Evolutionary conservation across 2,888 invertebrate species (phyloP).

Genomic region (Anagyrus pseudococci): DNA sequence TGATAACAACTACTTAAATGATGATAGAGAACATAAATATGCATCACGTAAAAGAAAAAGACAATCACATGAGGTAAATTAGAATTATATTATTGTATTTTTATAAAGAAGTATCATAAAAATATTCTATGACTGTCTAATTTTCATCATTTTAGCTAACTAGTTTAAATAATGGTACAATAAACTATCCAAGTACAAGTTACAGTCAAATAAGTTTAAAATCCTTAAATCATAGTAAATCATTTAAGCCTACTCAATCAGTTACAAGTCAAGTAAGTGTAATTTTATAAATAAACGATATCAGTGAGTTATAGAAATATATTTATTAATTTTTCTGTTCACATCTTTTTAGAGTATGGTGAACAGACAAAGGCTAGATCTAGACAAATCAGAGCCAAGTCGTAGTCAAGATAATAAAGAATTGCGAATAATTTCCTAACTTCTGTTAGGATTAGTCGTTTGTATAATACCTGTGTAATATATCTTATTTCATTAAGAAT

Average conservation of each 20-base stretch:
- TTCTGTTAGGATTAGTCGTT: conserved; percentile 15
- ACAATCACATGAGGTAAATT: conserved; percentile 31
- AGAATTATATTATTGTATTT: neutral
- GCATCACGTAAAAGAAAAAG: conserved; percentile 34
- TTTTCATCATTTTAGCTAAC: conserved; percentile 12
- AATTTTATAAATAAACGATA: neutral
- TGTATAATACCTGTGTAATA: conserved; percentile 36
- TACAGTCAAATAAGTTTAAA: conserved; percentile 21
- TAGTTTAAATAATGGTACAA: conserved; percentile 29
- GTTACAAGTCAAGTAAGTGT: conserved; percentile 25
- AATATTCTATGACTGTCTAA: conserved; percentile 1
- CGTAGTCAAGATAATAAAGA: conserved; percentile 13
- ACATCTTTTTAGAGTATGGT: conserved; percentile 9
- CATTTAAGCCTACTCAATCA: conserved; percentile 5
- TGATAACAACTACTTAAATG: conserved; percentile 28
- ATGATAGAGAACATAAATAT: conserved; percentile 28
- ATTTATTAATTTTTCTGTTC: neutral
- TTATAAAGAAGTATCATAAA: conserved; percentile 1
- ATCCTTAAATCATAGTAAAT: conserved; percentile 17
- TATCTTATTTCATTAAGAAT: conserved; percentile 29
- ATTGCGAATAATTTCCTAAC: conserved; percentile 21
- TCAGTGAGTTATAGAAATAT: neutral
- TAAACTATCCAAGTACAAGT: conserved; percentile 34
- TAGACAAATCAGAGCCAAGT: conserved; percentile 19
- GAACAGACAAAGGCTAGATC: conserved; percentile 29